Evolutionary conservation across 2,888 invertebrate genomes (phyloP), one percentile per base, ranked within the genome.

Genomic region (Octodonta nipae): DNA sequence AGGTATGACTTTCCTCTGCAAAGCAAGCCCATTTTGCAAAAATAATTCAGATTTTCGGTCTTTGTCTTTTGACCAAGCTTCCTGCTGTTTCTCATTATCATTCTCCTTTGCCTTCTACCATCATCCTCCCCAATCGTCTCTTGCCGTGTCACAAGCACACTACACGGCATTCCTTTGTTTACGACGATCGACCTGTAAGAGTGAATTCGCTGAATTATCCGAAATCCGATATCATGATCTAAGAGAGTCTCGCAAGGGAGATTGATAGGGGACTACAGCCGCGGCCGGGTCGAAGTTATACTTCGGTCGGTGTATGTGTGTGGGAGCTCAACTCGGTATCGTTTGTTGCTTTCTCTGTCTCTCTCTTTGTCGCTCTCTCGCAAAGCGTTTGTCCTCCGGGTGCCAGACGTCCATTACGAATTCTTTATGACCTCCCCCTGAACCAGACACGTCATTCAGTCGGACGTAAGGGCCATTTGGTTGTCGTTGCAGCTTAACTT

Each of bases 371-470:
- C 30, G 16, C 12, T 34, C 34, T 20, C 36, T 36, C 34, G 28
- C 34, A 26, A 16, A 35, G 33, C 35, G 30, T 38, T 36, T 35
- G 17, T 31, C 29, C 32, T 32, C 15, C 14, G 32, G 31, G 32
- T 17, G 31, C 34, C 44, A 40, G 51, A 46, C 57, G 56, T 56
- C 58, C 58, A 58, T 58, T 58, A 56, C 56, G 50, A 54, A 56
- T 56, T 55, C 54, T 58, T 56, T 58, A 58, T 53, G 55, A 48
- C 55, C 56, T 54, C 55, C 56, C 55, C 52, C 51, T 50, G 44
- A 34, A 36, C 31, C 32, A 30, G 33, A 38, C 40, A 40, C 38
- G 42, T 45, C 42, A 35, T 34, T 33, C 36, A 22, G 11, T n/a
- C n/a, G n/a, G n/a, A n/a, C n/a, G n/a, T n/a, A 22, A 22, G 11